Conservation (phyloP, 2,797 vertebrate species). For the Spinibarbus caldwelli region DNA sequence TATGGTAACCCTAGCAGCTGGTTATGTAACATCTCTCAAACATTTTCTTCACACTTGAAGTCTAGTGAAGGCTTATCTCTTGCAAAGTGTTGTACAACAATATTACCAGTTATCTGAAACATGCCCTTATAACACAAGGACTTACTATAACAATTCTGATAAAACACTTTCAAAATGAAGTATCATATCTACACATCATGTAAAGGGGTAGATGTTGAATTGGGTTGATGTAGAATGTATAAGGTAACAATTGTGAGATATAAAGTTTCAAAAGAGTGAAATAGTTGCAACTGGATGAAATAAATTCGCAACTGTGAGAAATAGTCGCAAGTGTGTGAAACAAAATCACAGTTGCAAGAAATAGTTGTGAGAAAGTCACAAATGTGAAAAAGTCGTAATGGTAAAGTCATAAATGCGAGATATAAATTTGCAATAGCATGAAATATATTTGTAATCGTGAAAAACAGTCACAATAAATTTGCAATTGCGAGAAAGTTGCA, state of each 20-base stretch:
- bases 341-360: too few relatives aligned
- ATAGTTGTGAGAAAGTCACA: neutral
- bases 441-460: too few relatives aligned
- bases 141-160: constrained; percentile 21
- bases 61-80: constrained; percentile 10
- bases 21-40: constrained; percentile 2
- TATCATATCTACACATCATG: neutral
- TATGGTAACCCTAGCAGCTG: neutral
- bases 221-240: too few relatives aligned
- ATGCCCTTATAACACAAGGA: constrained; percentile 13
- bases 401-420: neutral
- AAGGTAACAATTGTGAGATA: neutral
- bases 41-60: neutral
- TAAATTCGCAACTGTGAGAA: neutral
- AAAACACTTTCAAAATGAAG: constrained; percentile 4
- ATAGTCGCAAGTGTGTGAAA: neutral
- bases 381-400: neutral
- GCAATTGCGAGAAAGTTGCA: neutral
- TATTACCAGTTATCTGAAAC: constrained; percentile 12
- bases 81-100: constrained; percentile 5
- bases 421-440: neutral
- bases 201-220: neutral
- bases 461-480: too few relatives aligned
- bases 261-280: neutral
- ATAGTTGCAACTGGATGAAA: neutral